Conservation (phyloP, 2,888 invertebrate species). For the Acleris sparsana region DNA sequence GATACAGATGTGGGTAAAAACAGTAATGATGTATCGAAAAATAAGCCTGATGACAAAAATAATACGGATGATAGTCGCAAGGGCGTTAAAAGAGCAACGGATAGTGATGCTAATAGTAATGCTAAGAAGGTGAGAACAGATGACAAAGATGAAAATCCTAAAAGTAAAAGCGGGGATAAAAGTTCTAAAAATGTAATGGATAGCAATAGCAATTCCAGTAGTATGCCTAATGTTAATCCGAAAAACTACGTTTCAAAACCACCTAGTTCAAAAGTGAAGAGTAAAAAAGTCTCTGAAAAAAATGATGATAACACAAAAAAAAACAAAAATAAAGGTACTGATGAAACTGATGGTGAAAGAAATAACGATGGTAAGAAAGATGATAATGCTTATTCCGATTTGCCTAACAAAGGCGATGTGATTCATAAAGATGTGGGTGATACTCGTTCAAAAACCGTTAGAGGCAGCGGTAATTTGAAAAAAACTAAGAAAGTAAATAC, state of each 20-base stretch:
- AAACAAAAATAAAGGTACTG: neutral
- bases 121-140: conserved; percentile 35
- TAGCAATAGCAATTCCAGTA: neutral
- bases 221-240: neutral
- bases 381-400: neutral
- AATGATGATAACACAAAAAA: conserved; percentile 4
- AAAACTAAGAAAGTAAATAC: neutral
- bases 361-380: conserved; percentile 1
- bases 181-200: neutral
- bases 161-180: neutral
- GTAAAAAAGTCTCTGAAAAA: neutral
- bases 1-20: conserved; percentile 19
- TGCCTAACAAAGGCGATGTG: conserved; percentile 23
- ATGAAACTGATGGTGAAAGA: neutral
- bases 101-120: conserved; percentile 26
- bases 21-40: conserved; percentile 31
- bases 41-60: conserved; percentile 13
- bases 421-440: neutral
- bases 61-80: conserved; percentile 4
- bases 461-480: conserved; percentile 10
- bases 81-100: conserved; percentile 34
- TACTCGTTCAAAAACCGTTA: neutral
- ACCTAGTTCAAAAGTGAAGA: neutral
- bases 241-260: neutral
- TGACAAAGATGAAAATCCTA: neutral